Evolutionary conservation across 2,113 vertebrate species (phyloP), one percentile per base, ranked within the genome.

Genomic region (Notechis scutatus): DNA sequence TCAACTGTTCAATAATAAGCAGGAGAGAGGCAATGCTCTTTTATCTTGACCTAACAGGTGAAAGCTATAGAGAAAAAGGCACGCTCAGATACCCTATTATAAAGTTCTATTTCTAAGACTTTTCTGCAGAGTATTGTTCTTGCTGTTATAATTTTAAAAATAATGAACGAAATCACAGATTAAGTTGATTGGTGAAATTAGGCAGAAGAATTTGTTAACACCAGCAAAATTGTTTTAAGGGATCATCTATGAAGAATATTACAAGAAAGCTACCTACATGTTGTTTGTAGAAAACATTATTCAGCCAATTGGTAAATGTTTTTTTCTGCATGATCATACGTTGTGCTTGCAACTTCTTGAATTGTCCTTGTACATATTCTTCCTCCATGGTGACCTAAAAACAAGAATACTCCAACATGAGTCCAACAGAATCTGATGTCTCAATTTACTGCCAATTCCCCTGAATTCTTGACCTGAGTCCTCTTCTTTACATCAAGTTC

Each of bases 301-400:
- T 99, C 96, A 99, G 98, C 98, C 99, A 99, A 86, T 99, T 99
- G 94, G 98, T 99, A 96, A 98, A 99, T 59, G 98, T 99, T 95
- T 99, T 99, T 97, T 99, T 98, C 97, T 99, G 99, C 96, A 99
- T 98, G 5, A 88, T 93, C 97, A 97, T 98, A 92, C 98, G 98
- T 97, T 98, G 98, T 91, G 98, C 98, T 97, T 99, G 99, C 95
- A 99, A 98, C 97, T 98, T 98, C 85, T 97, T 96, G 47, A 99
- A 96, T 14, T 98, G 98, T 26, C 97, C 98, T 85, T 97, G 97
- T 90, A 98, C 98, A 47, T 98, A 98, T 56, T 98, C 98, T 0
- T 96, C 97, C 56, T 94, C 96, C 98, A 98, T 98, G 93, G 91
- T 14, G n/a, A 92, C 39, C 91, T 94, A 91, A 52, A 64, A 95